Conservation (phyloP, 2,888 invertebrate genomes). For the Sphaeridia pumilis region DNA sequence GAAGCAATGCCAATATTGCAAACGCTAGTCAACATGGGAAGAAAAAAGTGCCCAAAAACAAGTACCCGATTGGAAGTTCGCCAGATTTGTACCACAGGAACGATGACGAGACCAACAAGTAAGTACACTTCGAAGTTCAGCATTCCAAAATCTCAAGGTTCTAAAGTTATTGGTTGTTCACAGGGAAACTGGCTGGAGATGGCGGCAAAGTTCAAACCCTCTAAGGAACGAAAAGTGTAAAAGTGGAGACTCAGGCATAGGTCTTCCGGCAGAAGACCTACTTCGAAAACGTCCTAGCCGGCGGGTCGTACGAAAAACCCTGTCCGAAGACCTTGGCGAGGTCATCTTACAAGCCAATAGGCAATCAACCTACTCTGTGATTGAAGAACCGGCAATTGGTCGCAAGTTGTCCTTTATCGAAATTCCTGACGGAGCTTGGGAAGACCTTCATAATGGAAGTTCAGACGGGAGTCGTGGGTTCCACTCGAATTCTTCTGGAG, state of each 20-base stretch:
- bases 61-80: slow-evolving; percentile 29
- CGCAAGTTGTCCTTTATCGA: slow-evolving; percentile 32
- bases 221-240: slow-evolving; percentile 59
- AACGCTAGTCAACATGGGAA: background rate
- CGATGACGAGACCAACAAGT: slow-evolving; percentile 3
- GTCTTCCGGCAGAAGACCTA: slow-evolving; percentile 46
- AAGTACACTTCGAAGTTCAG: background rate
- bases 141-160: background rate
- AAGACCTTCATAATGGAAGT: background rate
- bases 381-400: slow-evolving; percentile 15
- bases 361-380: background rate
- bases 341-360: background rate
- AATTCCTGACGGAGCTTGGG: slow-evolving; percentile 33
- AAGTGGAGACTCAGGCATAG: slow-evolving; percentile 62
- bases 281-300: slow-evolving; percentile 4
- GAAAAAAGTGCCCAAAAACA: slow-evolving; percentile 18
- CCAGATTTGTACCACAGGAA: slow-evolving; percentile 26
- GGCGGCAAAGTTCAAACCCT: slow-evolving; percentile 54
- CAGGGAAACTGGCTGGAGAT: slow-evolving; percentile 29
- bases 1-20: slow-evolving; percentile 4
- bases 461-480: background rate
- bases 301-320: slow-evolving; percentile 21
- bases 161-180: too few species aligned
- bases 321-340: slow-evolving; percentile 24
- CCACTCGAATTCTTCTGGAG: background rate